Base-by-base conservation (phyloP, 2,113 vertebrate species). In the Perognathus longimembris region DNA sequence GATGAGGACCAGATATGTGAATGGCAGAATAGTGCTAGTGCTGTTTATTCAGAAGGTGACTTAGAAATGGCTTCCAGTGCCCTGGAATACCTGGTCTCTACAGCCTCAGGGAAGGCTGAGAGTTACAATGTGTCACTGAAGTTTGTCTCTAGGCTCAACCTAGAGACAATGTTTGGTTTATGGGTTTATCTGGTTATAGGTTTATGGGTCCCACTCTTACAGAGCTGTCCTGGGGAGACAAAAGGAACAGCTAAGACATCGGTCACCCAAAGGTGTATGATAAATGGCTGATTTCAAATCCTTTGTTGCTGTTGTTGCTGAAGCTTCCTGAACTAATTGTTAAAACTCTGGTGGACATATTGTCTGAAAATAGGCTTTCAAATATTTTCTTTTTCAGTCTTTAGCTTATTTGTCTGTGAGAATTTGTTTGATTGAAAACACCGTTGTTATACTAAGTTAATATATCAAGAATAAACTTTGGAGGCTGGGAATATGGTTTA, bases 351-450 rank as follows among this genome's bases (percentile, higher is more conserved):
- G 40, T 10, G 45, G 24, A 30, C 69, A 67, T 0, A 3, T 8
- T 59, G 20, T 36, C 66, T 82, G 24, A 88, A 85, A 64, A 40
- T 71, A 40, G 32, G 18, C 15, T 82, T 87, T 73, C 63, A 50
- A 9, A 28, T 76, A 6, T 71, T 63, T 84, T 54, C 22, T 24
- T 45, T 74, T 54, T 21, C 50, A 88, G 30, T 63, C 61, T 57
- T 50, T 69, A 21, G 4, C 12, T 76, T 10, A 64, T 59, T 42
- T 85, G 34, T 11, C 11, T 71, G 20, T 14, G 7, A 2, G 28
- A 38, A 34, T 88, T 73, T 54, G 71, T 81, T 40, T 85, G 42
- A 85, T 94, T 85, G 57, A 28, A 93, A 95, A 85, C 85, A 57
- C 17, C 90, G 42, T 83, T 26, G 38, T 73, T 79, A 88, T 32